Conservation (phyloP, 1,140 invertebrate genomes). For the Phenacoccus solenopsis region DNA sequence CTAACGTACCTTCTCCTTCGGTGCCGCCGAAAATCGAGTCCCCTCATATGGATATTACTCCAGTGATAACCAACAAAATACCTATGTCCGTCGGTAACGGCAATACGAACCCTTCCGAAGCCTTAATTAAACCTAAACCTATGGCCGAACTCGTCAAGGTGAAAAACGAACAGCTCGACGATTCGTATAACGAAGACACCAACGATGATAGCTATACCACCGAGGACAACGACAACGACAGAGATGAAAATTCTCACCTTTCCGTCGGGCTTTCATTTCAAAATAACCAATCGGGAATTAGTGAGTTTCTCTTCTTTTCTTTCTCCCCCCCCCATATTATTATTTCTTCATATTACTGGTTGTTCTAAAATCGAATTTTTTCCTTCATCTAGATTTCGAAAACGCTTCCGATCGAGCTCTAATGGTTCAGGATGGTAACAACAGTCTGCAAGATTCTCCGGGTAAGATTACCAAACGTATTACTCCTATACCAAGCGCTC, state of each 20-base stretch:
- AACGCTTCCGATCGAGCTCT: not conserved
- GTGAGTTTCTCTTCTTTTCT: not conserved
- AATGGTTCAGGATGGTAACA: not conserved
- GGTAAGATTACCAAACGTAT: not conserved
- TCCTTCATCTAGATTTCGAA: not conserved
- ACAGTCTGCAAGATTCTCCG: not conserved
- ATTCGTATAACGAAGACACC: slow-evolving; percentile 12
- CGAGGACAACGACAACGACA: slow-evolving; percentile 6
- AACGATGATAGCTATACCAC: slow-evolving; percentile 8
- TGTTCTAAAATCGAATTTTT: too few relatives aligned
- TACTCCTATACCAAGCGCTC: not conserved
- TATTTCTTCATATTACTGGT: too few relatives aligned
- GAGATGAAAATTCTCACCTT: not conserved
- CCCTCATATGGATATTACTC: slow-evolving; percentile 12
- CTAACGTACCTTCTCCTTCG: slow-evolving; percentile 22
- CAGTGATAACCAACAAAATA: not conserved
- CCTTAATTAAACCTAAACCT: not conserved
- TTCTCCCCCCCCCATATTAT: too few relatives aligned
- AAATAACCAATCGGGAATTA: not conserved
- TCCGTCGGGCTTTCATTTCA: not conserved
- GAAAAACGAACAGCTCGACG: slow-evolving; percentile 1
- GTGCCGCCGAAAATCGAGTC: slow-evolving; percentile 22
- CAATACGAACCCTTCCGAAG: not conserved
- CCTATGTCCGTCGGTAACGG: not conserved
- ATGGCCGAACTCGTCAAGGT: not conserved